Evolutionary conservation across 2,797 vertebrate genomes (phyloP).

Genomic region (Uromys caudimaculatus): DNA sequence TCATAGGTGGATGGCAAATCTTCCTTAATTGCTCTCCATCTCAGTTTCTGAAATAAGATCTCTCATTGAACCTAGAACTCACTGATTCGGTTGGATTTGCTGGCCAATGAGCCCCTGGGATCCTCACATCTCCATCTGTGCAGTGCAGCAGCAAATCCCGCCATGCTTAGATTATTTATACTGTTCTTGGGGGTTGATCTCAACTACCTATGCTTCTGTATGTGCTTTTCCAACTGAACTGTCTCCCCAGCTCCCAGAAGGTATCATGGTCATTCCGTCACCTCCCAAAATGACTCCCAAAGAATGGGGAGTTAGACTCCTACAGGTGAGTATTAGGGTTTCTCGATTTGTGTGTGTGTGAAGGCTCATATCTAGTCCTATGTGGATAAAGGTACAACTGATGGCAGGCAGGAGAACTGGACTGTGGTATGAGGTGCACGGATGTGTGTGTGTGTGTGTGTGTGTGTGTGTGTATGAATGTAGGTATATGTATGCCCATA

Average conservation of each 20-base stretch:
- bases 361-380: not conserved
- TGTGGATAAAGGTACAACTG: not conserved
- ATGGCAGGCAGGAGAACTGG: not conserved
- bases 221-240: not conserved
- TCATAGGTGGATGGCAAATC: not conserved
- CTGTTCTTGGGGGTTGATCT: not conserved
- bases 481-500: not conserved
- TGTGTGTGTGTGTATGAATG: not conserved
- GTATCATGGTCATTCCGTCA: not conserved
- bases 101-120: not conserved
- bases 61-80: not conserved
- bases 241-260: not conserved
- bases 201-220: not conserved
- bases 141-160: not conserved
- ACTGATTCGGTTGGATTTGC: not conserved
- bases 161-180: not conserved
- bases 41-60: not conserved
- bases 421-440: no score
- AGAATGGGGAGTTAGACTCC: not conserved
- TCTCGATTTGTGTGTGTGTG: not conserved
- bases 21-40: not conserved
- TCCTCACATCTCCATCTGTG: not conserved
- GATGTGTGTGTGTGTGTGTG: accelerated
- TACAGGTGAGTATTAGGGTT: accelerated
- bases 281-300: not conserved